These are phyloP conservation scores for Dorcus hopei DNA, from an alignment of 2,888 invertebrate genomes.

Conservation along the genomic window DNA sequence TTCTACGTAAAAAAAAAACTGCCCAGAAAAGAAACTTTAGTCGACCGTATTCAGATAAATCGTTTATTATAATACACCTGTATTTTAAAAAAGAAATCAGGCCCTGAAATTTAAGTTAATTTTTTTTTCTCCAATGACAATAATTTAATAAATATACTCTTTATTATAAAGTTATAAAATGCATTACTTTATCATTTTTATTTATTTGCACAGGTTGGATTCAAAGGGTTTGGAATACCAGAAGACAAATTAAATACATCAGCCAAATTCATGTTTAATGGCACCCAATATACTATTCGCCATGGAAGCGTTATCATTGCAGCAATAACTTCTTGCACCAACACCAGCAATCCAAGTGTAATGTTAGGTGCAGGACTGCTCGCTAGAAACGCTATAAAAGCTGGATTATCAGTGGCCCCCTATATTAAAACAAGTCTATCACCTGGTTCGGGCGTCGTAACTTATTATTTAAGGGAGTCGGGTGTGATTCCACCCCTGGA, in stretches of 20 bases:
- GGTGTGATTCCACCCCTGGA: conserved; percentile 87
- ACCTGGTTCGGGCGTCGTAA: conserved; percentile 57
- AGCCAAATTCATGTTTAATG: conserved; percentile 78
- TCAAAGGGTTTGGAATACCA: conserved; percentile 85
- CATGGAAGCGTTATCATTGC: conserved; percentile 96
- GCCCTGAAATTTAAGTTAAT: too few species aligned
- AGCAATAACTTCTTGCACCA: conserved; percentile 97
- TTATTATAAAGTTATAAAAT: not conserved
- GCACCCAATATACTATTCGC: conserved; percentile 70
- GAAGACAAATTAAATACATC: conserved; percentile 60
- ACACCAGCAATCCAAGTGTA: conserved; percentile 96
- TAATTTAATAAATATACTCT: not conserved
- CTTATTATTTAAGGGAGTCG: conserved; percentile 65
- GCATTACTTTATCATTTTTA: not conserved
- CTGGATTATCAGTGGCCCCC: conserved; percentile 82
- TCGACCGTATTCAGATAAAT: too few species aligned
- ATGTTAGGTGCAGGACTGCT: conserved; percentile 94
- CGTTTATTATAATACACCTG: too few species aligned
- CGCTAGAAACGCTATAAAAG: conserved; percentile 91
- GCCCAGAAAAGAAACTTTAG: too few species aligned
- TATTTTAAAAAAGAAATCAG: too few species aligned
- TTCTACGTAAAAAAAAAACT: too few species aligned
- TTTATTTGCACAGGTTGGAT: conserved; percentile 67
- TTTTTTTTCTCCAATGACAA: too few species aligned
- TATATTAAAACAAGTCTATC: conserved; percentile 97